A percentile compares a stretch with the other conserved stretches of the same genome.
Conservation (phyloP, 2,797 vertebrate genomes). For the Brotula barbata region DNA sequence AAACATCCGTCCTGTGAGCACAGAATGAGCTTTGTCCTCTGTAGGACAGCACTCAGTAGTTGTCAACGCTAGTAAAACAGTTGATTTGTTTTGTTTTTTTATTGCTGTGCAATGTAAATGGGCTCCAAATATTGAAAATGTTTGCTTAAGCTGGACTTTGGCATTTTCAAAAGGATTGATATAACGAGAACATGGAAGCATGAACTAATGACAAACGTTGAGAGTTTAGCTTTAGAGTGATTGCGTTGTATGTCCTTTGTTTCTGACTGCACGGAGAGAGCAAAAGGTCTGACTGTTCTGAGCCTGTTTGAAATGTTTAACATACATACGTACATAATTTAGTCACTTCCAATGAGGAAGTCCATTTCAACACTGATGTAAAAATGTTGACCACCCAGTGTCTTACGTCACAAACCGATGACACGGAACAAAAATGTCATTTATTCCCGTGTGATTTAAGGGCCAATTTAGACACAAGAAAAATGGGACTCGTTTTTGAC, state of each 20-base stretch:
- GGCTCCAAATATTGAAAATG: slow-evolving; percentile 60
- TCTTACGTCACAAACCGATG: slow-evolving; percentile 38
- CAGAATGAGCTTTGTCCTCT: background rate
- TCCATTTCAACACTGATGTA: slow-evolving; percentile 47
- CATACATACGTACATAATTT: slow-evolving; percentile 61
- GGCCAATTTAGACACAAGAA: background rate
- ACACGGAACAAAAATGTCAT: slow-evolving; percentile 15
- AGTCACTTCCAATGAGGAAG: slow-evolving; percentile 53
- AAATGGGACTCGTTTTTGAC: slow-evolving; percentile 8
- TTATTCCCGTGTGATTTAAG: slow-evolving; percentile 15
- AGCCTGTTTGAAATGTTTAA: slow-evolving; percentile 57
- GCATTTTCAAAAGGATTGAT: slow-evolving; percentile 71
- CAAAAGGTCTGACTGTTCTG: slow-evolving; percentile 57
- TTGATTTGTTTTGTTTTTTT: slow-evolving; percentile 22
- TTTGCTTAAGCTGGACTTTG: slow-evolving; percentile 94
- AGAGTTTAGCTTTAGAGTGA: slow-evolving; percentile 12
- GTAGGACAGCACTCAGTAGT: background rate
- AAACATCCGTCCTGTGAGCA: background rate
- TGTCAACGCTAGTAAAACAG: background rate
- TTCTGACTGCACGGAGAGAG: slow-evolving; percentile 37
- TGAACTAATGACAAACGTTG: slow-evolving; percentile 12
- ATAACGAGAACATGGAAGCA: slow-evolving; percentile 7
- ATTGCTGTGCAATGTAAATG: slow-evolving; percentile 24
- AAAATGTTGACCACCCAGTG: slow-evolving; percentile 41
- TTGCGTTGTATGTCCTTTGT: slow-evolving; percentile 5